Evolutionary conservation across 2,113 vertebrate genomes (phyloP).

Genomic region (Platichthys flesus): DNA sequence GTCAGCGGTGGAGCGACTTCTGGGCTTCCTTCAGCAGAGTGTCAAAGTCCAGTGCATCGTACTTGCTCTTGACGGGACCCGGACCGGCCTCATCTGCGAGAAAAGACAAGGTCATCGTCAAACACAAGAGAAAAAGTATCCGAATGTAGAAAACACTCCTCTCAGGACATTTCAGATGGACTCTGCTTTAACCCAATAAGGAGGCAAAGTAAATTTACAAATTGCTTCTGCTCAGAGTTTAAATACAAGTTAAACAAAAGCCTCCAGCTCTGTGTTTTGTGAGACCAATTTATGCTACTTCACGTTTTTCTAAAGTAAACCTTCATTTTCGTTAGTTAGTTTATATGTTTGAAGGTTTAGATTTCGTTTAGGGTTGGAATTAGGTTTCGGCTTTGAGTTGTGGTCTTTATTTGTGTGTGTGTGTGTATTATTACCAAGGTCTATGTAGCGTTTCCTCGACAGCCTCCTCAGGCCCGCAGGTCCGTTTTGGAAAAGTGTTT

Average conservation of each 20-base stretch:
- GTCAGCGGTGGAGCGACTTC: conserved; percentile 96
- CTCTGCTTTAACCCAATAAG: no score
- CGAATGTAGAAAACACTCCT: not conserved
- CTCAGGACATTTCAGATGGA: no score
- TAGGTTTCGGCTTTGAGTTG: no score
- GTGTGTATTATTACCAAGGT: conserved; percentile 86
- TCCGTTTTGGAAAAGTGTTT: conserved; percentile 86
- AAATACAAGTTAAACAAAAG: no score
- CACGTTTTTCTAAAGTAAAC: no score
- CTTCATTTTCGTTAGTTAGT: no score
- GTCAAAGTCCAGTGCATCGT: conserved; percentile 98
- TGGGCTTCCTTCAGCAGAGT: conserved; percentile 98
- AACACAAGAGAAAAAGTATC: not conserved
- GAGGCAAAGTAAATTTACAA: no score
- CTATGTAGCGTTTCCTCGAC: conserved; percentile 91
- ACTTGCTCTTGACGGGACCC: conserved; percentile 93
- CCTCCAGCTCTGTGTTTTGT: no score
- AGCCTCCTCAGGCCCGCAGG: conserved; percentile 84
- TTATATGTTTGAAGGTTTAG: no score
- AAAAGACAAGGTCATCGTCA: not conserved
- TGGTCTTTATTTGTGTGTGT: not conserved
- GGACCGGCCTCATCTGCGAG: conserved; percentile 87
- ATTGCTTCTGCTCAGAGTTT: no score
- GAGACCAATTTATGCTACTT: no score
- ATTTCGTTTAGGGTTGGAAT: no score